Conservation (phyloP, 2,888 invertebrate genomes). For the Agrochola lychnidis region DNA sequence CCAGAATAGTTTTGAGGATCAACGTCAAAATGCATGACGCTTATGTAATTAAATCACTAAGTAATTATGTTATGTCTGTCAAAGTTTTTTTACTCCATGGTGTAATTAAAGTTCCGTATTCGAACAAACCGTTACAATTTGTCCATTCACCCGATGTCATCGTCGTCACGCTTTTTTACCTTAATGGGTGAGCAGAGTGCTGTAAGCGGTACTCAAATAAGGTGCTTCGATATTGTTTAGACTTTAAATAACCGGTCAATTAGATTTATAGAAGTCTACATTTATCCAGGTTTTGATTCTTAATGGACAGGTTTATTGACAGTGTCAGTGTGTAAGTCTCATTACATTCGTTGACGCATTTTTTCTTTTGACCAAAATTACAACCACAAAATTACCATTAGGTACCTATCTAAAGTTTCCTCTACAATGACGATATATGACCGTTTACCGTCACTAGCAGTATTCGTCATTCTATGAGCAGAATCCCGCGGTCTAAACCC, state of each 20-base stretch:
- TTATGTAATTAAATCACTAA: slow-evolving; percentile 4
- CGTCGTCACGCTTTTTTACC: slow-evolving; percentile 63
- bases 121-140: slow-evolving; percentile 59
- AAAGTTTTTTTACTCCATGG: slow-evolving; percentile 40
- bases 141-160: slow-evolving; percentile 63
- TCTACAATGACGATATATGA: not conserved
- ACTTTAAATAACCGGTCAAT: slow-evolving; percentile 34
- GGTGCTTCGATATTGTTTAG: slow-evolving; percentile 38
- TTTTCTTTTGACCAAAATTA: not conserved
- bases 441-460: not conserved
- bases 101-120: slow-evolving; percentile 56
- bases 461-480: not conserved
- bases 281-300: no score
- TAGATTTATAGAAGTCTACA: not conserved
- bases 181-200: slow-evolving; percentile 58
- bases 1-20: not conserved
- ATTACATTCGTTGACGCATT: slow-evolving; percentile 3
- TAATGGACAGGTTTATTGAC: not conserved
- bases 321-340: not conserved
- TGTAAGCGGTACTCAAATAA: slow-evolving; percentile 43
- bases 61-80: slow-evolving; percentile 33
- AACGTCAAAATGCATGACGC: slow-evolving; percentile 9
- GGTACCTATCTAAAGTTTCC: not conserved
- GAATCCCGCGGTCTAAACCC: not conserved
- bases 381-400: slow-evolving; percentile 4